A percentile compares a stretch with the other conserved stretches of the same genome.
phyloP scores from a whole-genome alignment of 1,140 invertebrate species.

The Palaemon carinicauda region DNA sequence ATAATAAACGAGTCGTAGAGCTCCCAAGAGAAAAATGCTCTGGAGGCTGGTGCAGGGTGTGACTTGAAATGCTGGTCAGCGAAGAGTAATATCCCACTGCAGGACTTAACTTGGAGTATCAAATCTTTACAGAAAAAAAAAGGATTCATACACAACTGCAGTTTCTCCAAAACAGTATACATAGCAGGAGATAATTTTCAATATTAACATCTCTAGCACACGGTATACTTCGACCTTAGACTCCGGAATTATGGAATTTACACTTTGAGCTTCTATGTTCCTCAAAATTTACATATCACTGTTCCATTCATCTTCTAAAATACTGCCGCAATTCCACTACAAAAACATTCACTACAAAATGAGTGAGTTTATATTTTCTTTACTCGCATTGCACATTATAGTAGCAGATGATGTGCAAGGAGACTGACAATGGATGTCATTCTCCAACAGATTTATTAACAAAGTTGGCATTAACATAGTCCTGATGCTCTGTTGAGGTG shows the following conservation, averaged over 20 bases:
- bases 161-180: conserved; percentile 37
- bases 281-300: not conserved
- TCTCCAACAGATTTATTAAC: not conserved
- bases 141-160: conserved; percentile 42
- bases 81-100: conserved; percentile 44
- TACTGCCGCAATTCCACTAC: conserved; percentile 43
- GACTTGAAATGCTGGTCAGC: conserved; percentile 50
- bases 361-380: not conserved
- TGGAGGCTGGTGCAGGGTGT: conserved; percentile 38
- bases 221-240: conserved; percentile 30
- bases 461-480: not conserved
- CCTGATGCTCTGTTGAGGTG: conserved; percentile 24
- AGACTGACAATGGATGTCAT: conserved; percentile 24
- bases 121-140: conserved; percentile 41
- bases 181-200: conserved; percentile 21
- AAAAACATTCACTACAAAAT: conserved; percentile 29
- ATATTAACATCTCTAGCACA: conserved; percentile 22
- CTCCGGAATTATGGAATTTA: conserved; percentile 26
- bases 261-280: conserved; percentile 26
- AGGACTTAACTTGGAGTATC: conserved; percentile 44
- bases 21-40: conserved; percentile 39
- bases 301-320: conserved; percentile 16
- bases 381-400: conserved; percentile 36
- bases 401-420: conserved; percentile 24
- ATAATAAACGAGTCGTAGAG: conserved; percentile 40